Evolutionary conservation across 2,888 invertebrate species (phyloP), one percentile per base, ranked within the genome.

Genomic region (Lepas anatifera): DNA sequence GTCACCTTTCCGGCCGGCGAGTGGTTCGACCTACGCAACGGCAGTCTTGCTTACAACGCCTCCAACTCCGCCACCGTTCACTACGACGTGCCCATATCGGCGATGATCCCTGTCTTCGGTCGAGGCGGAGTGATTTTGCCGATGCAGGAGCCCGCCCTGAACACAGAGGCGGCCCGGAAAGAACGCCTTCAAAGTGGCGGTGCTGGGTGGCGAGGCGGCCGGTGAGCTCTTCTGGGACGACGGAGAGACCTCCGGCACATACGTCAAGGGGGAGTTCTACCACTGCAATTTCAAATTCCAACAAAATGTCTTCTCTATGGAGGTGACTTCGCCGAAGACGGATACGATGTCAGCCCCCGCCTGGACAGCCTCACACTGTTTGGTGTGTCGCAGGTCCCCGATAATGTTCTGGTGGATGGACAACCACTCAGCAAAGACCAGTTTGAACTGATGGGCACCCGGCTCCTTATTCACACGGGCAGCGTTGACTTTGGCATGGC

Each of bases 91-190:
- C 71, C 73, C 13, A 46, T 74, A 16, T 71, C 73, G 58, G 75
- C 78, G 66, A 73, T 75, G 32, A 77, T 78, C 32, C 77, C 78
- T 35, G 68, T 79, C 29, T 78, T 77, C 71, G 72, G 77, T 35
- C 71, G 77, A 27, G 78, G 77, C 7, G 79, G 79, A 11, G 68
- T 73, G 70, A 75, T 78, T 22, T 73, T 79, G 18, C 77, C 78
- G 3, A 75, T 75, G 73, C 78, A 79, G 69, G 72, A 75, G 32
- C 76, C 77, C n/a, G 75, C 73, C 18, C 76, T 77, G 25, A 74
- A 72, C 48, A 73, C 74, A 18, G 64, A 48, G 11, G 71, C 50
- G 22, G 73, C 73, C 37, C 72, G 72, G 72, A 1, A 37, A 50
- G 63, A 74, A 74, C 67, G 68, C 70, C 8, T 70, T 73, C 43